Evolutionary conservation across 1,140 invertebrate species (phyloP).

Genomic region (Muscidifurax raptorellus): DNA sequence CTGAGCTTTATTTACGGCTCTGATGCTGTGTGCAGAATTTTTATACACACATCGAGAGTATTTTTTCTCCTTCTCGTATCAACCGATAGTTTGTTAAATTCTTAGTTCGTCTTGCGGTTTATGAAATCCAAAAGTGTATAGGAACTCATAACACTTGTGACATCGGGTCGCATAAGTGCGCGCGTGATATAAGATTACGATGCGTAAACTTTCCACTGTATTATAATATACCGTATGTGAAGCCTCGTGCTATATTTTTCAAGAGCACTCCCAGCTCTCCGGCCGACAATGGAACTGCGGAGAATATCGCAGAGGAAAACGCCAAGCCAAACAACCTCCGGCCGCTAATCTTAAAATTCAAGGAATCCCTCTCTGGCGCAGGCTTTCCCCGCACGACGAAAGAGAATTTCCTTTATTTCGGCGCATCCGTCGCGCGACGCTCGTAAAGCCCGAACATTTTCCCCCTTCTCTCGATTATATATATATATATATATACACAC

Average conservation of each 20-base stretch:
- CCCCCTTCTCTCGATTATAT: not conserved
- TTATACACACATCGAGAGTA: not conserved
- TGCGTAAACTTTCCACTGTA: not conserved
- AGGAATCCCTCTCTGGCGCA: not conserved
- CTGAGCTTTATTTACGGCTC: constrained; percentile 55
- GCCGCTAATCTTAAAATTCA: not conserved
- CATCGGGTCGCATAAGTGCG: too few species aligned
- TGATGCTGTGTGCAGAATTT: not conserved
- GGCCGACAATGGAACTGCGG: too few species aligned
- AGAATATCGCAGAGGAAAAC: not conserved
- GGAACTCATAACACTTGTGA: too few species aligned
- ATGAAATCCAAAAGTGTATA: not conserved
- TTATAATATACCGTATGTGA: not conserved
- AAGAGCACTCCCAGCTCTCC: too few species aligned
- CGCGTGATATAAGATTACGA: not conserved
- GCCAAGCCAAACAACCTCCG: not conserved
- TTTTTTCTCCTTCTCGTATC: not conserved
- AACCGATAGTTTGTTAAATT: not conserved
- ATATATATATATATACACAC: too few species aligned
- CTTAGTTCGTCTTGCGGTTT: not conserved
- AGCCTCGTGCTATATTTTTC: too few species aligned
- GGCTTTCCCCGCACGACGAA: not conserved
- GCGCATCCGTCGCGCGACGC: constrained; percentile 5
- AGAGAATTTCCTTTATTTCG: constrained; percentile 24
- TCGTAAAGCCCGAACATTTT: constrained; percentile 4